Percentiles rank a stretch among this genome's conserved stretches.
phyloP scores from a whole-genome alignment of 2,113 vertebrate genomes.

The Dendrocopos noguchii region DNA sequence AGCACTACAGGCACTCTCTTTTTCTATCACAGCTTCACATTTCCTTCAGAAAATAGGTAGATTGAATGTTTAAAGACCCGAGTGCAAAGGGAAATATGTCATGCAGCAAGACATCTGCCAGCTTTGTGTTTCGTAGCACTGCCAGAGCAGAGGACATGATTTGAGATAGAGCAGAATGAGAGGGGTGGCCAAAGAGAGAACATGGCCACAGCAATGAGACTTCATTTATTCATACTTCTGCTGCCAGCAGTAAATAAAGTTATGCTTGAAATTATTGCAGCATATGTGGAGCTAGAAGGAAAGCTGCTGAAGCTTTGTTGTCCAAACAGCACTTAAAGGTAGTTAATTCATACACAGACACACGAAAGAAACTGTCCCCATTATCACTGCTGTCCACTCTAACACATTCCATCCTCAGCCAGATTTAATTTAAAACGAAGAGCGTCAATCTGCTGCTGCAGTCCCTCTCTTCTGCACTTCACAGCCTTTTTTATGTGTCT shows the following conservation, averaged over 20 bases:
- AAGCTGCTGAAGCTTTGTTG: constrained; percentile 54
- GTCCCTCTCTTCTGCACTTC: constrained; percentile 38
- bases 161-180: not conserved
- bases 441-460: constrained; percentile 57
- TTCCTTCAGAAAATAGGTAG: constrained; percentile 46
- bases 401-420: constrained; percentile 44
- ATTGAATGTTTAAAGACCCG: constrained; percentile 9
- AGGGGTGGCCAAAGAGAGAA: not conserved
- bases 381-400: constrained; percentile 64
- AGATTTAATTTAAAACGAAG: constrained; percentile 66
- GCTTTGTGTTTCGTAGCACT: constrained; percentile 13
- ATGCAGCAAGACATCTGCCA: constrained; percentile 14
- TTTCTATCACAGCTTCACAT: constrained; percentile 28
- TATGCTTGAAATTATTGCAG: constrained; percentile 35
- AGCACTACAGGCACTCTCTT: not conserved
- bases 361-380: constrained; percentile 29
- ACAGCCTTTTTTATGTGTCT: constrained; percentile 53
- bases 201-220: not conserved
- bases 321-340: constrained; percentile 22
- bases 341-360: constrained; percentile 57
- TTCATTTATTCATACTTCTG: constrained; percentile 46
- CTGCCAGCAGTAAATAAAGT: constrained; percentile 55
- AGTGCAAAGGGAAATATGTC: constrained; percentile 44
- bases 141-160: not conserved
- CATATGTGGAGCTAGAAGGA: constrained; percentile 21